Percentiles rank a stretch among this genome's conserved stretches.
Evolutionary conservation across 1,140 invertebrate genomes (phyloP).

Genomic region (Saccostrea cuccullata): DNA sequence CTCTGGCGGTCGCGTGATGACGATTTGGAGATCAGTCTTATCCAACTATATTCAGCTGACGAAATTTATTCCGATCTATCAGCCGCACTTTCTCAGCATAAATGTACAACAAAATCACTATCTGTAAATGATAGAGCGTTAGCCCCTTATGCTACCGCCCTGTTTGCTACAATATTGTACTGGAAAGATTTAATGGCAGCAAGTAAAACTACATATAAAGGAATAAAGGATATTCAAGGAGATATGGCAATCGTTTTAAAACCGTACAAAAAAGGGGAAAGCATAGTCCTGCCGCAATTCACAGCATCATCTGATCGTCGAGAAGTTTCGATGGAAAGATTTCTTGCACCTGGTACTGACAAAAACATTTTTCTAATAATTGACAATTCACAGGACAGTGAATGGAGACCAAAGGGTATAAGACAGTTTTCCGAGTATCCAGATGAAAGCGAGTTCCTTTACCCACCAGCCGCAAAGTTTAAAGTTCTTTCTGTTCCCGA

Average conservation of each 20-base stretch:
- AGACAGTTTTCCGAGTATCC: neutral
- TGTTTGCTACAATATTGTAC: neutral
- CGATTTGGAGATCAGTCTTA: neutral
- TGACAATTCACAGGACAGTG: neutral
- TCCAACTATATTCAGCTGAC: neutral
- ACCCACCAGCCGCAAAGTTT: neutral
- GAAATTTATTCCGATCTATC: neutral
- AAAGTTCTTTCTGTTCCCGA: neutral
- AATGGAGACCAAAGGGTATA: neutral
- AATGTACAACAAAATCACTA: neutral
- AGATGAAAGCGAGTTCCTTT: neutral
- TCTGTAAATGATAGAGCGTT: neutral
- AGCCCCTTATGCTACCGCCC: neutral
- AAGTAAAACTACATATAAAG: neutral
- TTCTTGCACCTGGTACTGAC: neutral
- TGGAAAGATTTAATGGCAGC: neutral
- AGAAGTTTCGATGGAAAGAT: neutral
- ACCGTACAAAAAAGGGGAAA: neutral
- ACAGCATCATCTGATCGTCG: neutral
- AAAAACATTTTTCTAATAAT: constrained; percentile 10
- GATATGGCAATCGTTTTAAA: neutral
- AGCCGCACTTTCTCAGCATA: neutral
- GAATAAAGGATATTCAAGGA: neutral
- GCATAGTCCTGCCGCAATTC: neutral
- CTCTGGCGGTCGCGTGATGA: neutral